Evolutionary conservation across 2,797 vertebrate genomes (phyloP), one percentile per base, ranked within the genome.

Genomic region (Lagothrix lagotricha): DNA sequence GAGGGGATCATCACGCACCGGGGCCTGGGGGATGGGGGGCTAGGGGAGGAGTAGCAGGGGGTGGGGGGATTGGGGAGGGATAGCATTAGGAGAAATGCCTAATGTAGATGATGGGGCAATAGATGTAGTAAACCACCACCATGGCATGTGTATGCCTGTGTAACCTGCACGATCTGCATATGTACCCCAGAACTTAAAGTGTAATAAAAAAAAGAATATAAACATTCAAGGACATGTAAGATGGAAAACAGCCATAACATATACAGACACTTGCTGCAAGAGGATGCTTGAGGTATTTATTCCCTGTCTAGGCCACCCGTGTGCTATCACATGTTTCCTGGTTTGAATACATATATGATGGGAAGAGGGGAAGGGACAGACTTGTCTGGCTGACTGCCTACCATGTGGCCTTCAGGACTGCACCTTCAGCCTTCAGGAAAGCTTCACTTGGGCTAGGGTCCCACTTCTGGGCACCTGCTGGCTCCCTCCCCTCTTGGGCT

Each of bases 171-270:
- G 7, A 22, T 54, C 52, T 54, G 52, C 52, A 22, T 22, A 22
- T 22, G 7, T 22, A 54, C 52, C 52, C 19, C 52, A 22, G 52
- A 54, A 54, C 52, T 54, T 52, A 52, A 52, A 52, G 52, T 20
- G 20, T 52, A 52, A 54, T 54, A 61, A 61, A 61, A 61, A 33
- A 15, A 33, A 3, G 30, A 33, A 33, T 33, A 99, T 98, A 99
- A 99, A 99, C 98, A 99, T 99, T 99, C 98, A 84, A 98, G 98
- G 99, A 99, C 97, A 96, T 93, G 98, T 98, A 98, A 98, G 98
- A 98, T 99, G 99, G 98, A 98, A 98, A 98, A 98, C 97, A 98
- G 98, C 98, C 98, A 98, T 98, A 97, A 99, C 98, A 99, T 98
- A 99, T 98, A 99, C 98, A 98, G 98, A 99, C 98, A 98, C 98